Evolutionary conservation across 2,888 invertebrate species (phyloP).

Genomic region (Leucozona laternaria): DNA sequence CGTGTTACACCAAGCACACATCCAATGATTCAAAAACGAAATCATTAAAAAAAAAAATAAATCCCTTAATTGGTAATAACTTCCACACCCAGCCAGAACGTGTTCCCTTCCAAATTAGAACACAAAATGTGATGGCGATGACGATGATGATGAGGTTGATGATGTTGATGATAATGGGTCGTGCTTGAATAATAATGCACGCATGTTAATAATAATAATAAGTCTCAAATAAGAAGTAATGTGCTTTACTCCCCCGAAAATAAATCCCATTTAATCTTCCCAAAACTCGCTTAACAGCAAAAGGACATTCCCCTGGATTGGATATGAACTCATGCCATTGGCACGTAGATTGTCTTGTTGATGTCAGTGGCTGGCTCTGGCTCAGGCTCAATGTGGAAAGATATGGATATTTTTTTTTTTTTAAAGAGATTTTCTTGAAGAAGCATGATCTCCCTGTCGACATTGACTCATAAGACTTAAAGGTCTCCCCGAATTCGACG

Average conservation of each 20-base stretch:
- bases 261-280: not conserved
- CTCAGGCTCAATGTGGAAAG: not conserved
- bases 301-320: conserved; percentile 58
- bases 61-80: conserved; percentile 54
- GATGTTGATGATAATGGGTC: conserved; percentile 15
- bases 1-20: not conserved
- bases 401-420: conserved; percentile 13
- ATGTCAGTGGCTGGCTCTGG: not conserved
- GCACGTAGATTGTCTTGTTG: conserved; percentile 39
- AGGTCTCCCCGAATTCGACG: conserved; percentile 32
- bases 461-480: conserved; percentile 56
- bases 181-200: conserved; percentile 23
- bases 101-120: conserved; percentile 51
- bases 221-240: conserved; percentile 30
- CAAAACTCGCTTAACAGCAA: not conserved
- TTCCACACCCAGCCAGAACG: conserved; percentile 60
- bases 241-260: not conserved
- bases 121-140: conserved; percentile 12
- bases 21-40: conserved; percentile 1
- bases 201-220: conserved; percentile 42
- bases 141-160: not conserved
- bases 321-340: conserved; percentile 54
- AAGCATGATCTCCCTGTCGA: conserved; percentile 30
- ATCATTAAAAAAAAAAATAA: conserved; percentile 2
- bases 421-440: conserved; percentile 41